A percentile compares a stretch with the other conserved stretches of the same genome.
These are phyloP conservation scores for Vanessa atalanta DNA, from an alignment of 1,140 invertebrate genomes.

Conservation along the genomic window DNA sequence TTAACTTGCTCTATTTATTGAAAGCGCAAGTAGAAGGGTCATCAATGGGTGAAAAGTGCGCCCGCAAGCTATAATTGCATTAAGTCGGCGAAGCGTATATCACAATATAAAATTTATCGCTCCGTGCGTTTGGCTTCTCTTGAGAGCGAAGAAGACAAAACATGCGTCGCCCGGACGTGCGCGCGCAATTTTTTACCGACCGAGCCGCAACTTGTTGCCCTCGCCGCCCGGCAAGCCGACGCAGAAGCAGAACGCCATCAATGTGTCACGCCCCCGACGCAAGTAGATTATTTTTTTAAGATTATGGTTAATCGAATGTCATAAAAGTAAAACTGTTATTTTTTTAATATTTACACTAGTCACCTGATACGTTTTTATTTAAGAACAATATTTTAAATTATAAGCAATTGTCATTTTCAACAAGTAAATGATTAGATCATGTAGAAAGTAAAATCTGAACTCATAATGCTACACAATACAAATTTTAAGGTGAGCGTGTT, in stretches of 20 bases:
- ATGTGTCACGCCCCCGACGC: neutral
- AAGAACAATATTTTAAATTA: too few species aligned
- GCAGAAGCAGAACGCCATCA: neutral
- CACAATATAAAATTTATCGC: conserved; percentile 14
- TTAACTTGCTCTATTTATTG: neutral
- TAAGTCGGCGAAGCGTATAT: conserved; percentile 12
- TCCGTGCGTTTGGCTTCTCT: conserved; percentile 8
- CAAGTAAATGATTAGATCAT: too few species aligned
- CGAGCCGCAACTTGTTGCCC: conserved; percentile 55
- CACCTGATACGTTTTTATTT: too few species aligned
- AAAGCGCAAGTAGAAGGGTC: conserved; percentile 5
- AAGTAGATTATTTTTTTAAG: neutral
- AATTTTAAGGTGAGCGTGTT: neutral
- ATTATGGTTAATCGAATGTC: neutral
- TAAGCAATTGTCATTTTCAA: too few species aligned
- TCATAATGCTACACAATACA: neutral
- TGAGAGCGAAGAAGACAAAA: conserved; percentile 24
- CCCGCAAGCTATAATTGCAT: conserved; percentile 14
- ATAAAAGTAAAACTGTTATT: neutral
- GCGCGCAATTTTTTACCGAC: conserved; percentile 48
- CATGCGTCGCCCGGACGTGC: conserved; percentile 39
- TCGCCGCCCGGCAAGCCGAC: conserved; percentile 25
- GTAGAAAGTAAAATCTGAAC: too few species aligned
- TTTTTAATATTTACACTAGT: too few species aligned
- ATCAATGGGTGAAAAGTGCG: conserved; percentile 11